Evolutionary conservation across 2,797 vertebrate species (phyloP).

Genomic region (Lutjanus campechanus): DNA sequence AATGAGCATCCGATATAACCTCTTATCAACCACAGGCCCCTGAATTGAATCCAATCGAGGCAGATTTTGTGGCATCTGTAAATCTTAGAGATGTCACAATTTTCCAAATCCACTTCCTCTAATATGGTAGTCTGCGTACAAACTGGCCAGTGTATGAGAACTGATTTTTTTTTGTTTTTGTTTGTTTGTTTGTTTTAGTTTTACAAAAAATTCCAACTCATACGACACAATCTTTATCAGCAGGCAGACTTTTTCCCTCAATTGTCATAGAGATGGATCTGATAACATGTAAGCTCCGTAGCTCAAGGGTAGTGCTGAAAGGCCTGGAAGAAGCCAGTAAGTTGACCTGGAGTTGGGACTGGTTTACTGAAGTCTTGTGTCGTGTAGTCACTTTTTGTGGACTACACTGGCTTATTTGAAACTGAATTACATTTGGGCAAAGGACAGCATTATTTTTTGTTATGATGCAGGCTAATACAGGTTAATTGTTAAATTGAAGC

Average conservation of each 20-base stretch:
- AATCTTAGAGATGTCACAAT: too few species aligned
- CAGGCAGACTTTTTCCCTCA: background rate
- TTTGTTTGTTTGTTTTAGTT: background rate
- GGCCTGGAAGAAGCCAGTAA: background rate
- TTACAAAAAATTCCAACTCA: background rate
- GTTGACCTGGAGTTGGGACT: background rate
- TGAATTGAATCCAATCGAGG: too few species aligned
- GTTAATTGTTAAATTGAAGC: constrained; percentile 5
- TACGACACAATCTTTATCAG: background rate
- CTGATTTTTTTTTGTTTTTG: background rate
- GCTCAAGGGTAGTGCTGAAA: constrained; percentile 6
- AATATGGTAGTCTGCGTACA: background rate
- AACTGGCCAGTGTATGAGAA: background rate
- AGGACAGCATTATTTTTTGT: background rate
- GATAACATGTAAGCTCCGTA: background rate
- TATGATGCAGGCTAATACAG: background rate
- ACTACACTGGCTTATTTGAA: background rate
- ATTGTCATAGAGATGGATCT: background rate
- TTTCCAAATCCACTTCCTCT: background rate
- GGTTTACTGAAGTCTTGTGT: constrained; percentile 7
- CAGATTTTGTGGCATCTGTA: too few species aligned
- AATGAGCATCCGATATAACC: too few species aligned
- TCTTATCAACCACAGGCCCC: too few species aligned
- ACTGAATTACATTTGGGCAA: background rate
- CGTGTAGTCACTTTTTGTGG: background rate